Percentiles rank a stretch among this genome's conserved stretches.
Evolutionary conservation across 1,140 invertebrate species (phyloP).

Genomic region (Lerema accius): DNA sequence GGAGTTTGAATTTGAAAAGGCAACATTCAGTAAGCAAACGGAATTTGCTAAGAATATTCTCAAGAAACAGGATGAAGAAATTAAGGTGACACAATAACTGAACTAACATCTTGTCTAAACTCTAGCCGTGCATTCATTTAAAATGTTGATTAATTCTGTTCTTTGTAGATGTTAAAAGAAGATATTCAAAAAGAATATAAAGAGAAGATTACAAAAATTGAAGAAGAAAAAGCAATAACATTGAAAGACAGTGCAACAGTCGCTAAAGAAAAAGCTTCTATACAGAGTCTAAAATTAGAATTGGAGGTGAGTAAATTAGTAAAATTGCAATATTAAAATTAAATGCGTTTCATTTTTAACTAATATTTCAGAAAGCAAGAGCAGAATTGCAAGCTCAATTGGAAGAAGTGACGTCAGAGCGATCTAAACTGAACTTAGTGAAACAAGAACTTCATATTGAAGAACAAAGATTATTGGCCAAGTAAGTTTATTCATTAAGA

Average conservation of each 20-base stretch:
- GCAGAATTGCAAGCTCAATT: conserved; percentile 70
- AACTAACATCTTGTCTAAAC: neutral
- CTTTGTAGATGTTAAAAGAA: conserved; percentile 62
- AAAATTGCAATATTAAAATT: neutral
- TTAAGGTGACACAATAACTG: conserved; percentile 56
- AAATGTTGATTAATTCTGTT: neutral
- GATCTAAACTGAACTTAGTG: conserved; percentile 64
- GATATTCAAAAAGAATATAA: conserved; percentile 73
- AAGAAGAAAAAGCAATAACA: conserved; percentile 65
- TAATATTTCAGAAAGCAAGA: conserved; percentile 70
- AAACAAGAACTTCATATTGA: conserved; percentile 75
- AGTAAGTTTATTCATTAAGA: conserved; percentile 52
- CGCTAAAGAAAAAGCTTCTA: conserved; percentile 69
- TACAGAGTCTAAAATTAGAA: conserved; percentile 68
- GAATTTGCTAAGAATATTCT: conserved; percentile 77
- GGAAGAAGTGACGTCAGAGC: conserved; percentile 69
- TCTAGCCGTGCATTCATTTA: conserved; percentile 1
- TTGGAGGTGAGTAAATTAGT: conserved; percentile 73
- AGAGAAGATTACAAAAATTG: conserved; percentile 68
- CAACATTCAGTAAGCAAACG: conserved; percentile 74
- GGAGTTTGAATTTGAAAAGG: conserved; percentile 79
- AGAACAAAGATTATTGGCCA: conserved; percentile 69
- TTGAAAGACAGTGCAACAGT: conserved; percentile 60
- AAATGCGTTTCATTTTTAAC: neutral
- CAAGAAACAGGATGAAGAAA: conserved; percentile 75